Base-by-base conservation (phyloP, 2,797 vertebrate genomes). In the Allobates femoralis region DNA sequence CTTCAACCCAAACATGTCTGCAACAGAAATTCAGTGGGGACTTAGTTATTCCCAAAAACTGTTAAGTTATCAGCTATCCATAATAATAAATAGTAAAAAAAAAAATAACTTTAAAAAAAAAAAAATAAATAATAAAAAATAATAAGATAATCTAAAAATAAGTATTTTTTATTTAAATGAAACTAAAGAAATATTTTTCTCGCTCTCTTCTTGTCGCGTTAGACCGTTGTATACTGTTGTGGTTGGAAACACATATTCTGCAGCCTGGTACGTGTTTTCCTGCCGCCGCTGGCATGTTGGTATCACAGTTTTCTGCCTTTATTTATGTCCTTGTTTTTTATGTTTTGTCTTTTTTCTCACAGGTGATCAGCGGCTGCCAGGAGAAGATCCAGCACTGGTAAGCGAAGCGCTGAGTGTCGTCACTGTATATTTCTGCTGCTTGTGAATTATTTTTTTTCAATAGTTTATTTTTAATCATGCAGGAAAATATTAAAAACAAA, bases 351-450 rank as follows among this genome's bases (percentile, higher is more conserved):
- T 94, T 93, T 95, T 95, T 95, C 91, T 94, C 93, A 94, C 95
- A 96, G 95, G 95, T 96, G 94, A 94, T 96, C 94, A 93, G 91
- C 90, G 90, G 92, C 94, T 96, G 95, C 93, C 93, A 94, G 84
- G 94, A 95, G 91, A 95, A 94, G 90, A 95, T 96, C 91, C 94
- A 95, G 92, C 95, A 96, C 82, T 96, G 95, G 95, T 96, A 93
- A 96, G 95, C 95, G 90, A 91, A 92, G 91, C 91, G 87, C 87
- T 81, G 89, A 90, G 89, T 3, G 37, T 71, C 11, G n/a, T 5
- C 21, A 4, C 8, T 3, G 3, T 32, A 32, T 66, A 18, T 51
- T 41, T 41, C 37, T 41, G 5, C 19, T 5, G 55, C 55, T 23
- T 30, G 26, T 64, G 60, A 28, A 64, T 64, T 26, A 5, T 41